phyloP scores from a whole-genome alignment of 2,888 invertebrate species.

The Thyatira batis region DNA sequence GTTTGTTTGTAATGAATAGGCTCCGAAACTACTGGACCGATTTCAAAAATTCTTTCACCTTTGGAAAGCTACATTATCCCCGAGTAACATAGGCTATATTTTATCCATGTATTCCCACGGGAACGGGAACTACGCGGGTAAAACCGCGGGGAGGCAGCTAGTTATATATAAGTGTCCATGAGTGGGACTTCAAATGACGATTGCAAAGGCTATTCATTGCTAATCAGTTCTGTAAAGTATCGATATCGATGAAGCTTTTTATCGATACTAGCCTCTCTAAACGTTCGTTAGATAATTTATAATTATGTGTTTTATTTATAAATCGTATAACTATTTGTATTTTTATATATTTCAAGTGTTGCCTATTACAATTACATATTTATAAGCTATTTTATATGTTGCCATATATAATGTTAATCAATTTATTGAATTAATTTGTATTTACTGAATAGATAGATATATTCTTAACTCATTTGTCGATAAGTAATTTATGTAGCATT shows the following conservation, averaged over 20 bases:
- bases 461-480: neutral
- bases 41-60: too few relatives aligned
- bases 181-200: neutral
- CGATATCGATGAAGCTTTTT: conserved; percentile 50
- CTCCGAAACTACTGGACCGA: too few relatives aligned
- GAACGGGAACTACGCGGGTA: too few relatives aligned
- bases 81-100: too few relatives aligned
- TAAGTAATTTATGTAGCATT: neutral
- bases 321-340: neutral
- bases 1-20: too few relatives aligned
- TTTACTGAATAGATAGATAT: neutral
- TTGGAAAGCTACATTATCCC: too few relatives aligned
- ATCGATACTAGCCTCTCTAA: conserved; percentile 46
- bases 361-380: neutral
- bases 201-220: conserved; percentile 34
- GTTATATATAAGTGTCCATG: neutral
- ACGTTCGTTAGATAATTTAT: conserved; percentile 37
- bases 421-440: neutral
- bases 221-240: conserved; percentile 40
- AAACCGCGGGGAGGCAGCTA: too few relatives aligned
- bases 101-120: too few relatives aligned
- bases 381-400: neutral
- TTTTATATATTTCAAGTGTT: neutral
- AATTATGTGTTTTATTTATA: conserved; percentile 4
- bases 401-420: neutral